A percentile compares a stretch with the other conserved stretches of the same genome.
Conservation (phyloP, 2,888 invertebrate genomes). For the Amphiduros pacificus region DNA sequence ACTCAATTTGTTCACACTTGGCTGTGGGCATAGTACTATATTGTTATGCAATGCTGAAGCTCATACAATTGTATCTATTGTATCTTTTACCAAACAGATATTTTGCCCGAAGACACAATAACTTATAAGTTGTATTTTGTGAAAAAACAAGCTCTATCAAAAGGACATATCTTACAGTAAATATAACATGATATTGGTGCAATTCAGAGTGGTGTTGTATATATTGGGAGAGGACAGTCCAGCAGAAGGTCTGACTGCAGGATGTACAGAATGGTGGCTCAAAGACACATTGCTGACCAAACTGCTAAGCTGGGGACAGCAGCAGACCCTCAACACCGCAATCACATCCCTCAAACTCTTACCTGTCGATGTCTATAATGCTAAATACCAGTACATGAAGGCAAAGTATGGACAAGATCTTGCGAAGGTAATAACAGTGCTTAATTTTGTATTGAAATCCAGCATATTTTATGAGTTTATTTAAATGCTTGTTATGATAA, state of each 20-base stretch:
- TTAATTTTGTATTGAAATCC: too few relatives aligned
- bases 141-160: too few relatives aligned
- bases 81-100: too few relatives aligned
- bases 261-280: constrained; percentile 40
- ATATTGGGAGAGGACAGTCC: neutral
- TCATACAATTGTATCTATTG: too few relatives aligned
- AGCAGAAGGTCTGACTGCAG: neutral
- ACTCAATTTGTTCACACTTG: too few relatives aligned
- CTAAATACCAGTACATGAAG: constrained; percentile 75
- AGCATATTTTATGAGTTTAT: too few relatives aligned
- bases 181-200: neutral
- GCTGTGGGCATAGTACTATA: neutral
- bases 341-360: constrained; percentile 70
- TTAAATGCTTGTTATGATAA: too few relatives aligned
- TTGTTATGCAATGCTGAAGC: neutral
- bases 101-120: too few relatives aligned
- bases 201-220: neutral
- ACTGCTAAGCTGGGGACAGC: constrained; percentile 46
- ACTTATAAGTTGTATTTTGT: too few relatives aligned
- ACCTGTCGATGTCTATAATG: constrained; percentile 71
- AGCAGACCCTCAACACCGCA: constrained; percentile 40
- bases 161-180: too few relatives aligned
- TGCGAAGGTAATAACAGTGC: constrained; percentile 66
- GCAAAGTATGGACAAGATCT: constrained; percentile 75
- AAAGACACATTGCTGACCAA: constrained; percentile 42